Evolutionary conservation across 1,140 invertebrate genomes (phyloP), one percentile per base, ranked within the genome.

Genomic region (Hyles vespertilio): DNA sequence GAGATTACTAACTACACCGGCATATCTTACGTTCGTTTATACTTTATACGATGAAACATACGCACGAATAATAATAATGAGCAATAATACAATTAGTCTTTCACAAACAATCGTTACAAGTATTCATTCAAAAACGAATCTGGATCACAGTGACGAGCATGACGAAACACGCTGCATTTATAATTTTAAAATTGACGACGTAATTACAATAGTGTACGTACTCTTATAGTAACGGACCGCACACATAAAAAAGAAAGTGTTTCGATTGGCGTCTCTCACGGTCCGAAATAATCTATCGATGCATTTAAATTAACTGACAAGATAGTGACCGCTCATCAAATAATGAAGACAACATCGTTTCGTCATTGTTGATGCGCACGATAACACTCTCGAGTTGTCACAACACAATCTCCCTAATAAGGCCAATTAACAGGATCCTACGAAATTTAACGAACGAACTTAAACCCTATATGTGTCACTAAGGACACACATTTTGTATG

Each of bases 301-400:
- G 85, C 83, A 84, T 89, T 86, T 87, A 87, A 86, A 81, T 86
- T 86, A 84, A 81, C 86, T 87, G 86, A 89, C 86, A 87, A 81
- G 80, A 84, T 83, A 85, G 82, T 84, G 85, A 84, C 78, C 80
- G 85, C 84, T 85, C 84, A 83, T 87, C 86, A 86, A 79, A 87
- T 85, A 84, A 88, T 86, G 79, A 89, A 88, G 85, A 88, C 84
- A 85, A 84, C 81, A 81, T 83, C 86, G 85, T 89, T 89, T 89
- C 86, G 86, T 89, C 86, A 87, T 87, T 87, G 86, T 89, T 80
- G 85, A 89, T 89, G 81, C 71, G 68, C 84, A 88, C 84, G 85
- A 89, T 89, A 89, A 80, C 84, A 86, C 85, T 87, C 79, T 84
- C 74, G 69, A 77, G 74, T 87, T 89, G 85, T 89, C 85, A 89